Evolutionary conservation across 2,113 vertebrate species (phyloP).

Genomic region (Dolichotis patagonum): DNA sequence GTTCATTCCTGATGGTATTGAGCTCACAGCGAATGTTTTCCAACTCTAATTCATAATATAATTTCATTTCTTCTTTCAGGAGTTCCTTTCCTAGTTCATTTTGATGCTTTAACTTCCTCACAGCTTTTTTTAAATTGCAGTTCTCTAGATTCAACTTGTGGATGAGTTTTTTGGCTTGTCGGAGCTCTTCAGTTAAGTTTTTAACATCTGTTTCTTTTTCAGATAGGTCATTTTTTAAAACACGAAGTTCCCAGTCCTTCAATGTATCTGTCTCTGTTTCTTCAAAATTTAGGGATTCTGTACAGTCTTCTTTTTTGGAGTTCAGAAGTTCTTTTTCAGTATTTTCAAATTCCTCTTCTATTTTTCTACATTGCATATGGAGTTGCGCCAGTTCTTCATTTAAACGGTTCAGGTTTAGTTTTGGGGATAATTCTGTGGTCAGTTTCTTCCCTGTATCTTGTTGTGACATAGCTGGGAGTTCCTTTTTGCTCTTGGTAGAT

Average conservation of each 20-base stretch:
- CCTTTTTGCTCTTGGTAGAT: constrained; percentile 80
- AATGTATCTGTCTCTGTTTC: constrained; percentile 37
- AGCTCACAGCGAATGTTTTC: constrained; percentile 59
- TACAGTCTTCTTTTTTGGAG: constrained; percentile 61
- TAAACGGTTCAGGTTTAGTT: constrained; percentile 72
- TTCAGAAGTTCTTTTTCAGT: constrained; percentile 71
- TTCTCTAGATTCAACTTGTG: constrained; percentile 73
- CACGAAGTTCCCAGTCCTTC: constrained; percentile 51
- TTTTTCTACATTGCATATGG: constrained; percentile 66
- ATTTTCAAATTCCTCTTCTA: constrained; percentile 76
- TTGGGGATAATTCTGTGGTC: constrained; percentile 63
- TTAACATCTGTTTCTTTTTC: constrained; percentile 71
- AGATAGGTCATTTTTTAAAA: constrained; percentile 70
- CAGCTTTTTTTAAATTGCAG: constrained; percentile 59
- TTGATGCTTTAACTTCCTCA: constrained; percentile 65
- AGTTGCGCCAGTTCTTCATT: constrained; percentile 78
- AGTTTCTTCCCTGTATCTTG: constrained; percentile 64
- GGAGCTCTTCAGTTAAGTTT: constrained; percentile 68
- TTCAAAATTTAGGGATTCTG: constrained; percentile 40
- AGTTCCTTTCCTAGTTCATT: constrained; percentile 35
- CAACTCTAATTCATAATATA: constrained; percentile 51
- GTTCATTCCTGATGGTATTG: constrained; percentile 67
- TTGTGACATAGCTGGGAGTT: constrained; percentile 59
- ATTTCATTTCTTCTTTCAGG: constrained; percentile 63
- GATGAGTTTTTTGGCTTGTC: constrained; percentile 74